Percentiles rank a stretch among this genome's conserved stretches.
Conservation (phyloP, 2,113 vertebrate species). For the Euleptes europaea region DNA sequence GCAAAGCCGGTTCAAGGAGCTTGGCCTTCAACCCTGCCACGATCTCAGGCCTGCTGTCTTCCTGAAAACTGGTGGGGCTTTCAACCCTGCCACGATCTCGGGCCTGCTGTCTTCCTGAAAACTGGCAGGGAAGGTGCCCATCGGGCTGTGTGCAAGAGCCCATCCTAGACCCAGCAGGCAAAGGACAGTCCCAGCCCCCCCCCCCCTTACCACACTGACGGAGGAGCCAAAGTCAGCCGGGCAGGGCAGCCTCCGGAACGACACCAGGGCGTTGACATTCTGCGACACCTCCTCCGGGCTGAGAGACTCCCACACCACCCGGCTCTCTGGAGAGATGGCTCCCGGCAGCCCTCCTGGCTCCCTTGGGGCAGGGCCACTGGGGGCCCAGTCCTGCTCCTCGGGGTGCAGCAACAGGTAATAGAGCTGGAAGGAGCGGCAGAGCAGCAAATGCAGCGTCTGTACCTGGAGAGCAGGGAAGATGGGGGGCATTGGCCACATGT, state of each 20-base stretch:
- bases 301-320: constrained; percentile 75
- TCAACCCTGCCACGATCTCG: too few species aligned
- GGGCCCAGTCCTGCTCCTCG: constrained; percentile 72
- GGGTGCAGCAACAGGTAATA: constrained; percentile 86
- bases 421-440: constrained; percentile 95
- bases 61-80: too few species aligned
- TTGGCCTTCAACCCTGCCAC: too few species aligned
- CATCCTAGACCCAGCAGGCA: too few species aligned
- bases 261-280: constrained; percentile 91
- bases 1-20: too few species aligned
- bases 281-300: constrained; percentile 87
- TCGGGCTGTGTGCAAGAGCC: too few species aligned
- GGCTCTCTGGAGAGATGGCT: background rate
- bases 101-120: too few species aligned
- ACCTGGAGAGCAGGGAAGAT: constrained; percentile 67
- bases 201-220: constrained; percentile 73
- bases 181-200: background rate
- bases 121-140: too few species aligned
- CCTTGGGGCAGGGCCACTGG: background rate
- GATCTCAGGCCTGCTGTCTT: too few species aligned
- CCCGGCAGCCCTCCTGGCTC: constrained; percentile 11
- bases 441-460: constrained; percentile 88
- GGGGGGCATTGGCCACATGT: too few species aligned
- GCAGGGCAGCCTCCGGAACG: constrained; percentile 86
- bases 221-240: constrained; percentile 53